Evolutionary conservation across 2,888 invertebrate species (phyloP), one percentile per base, ranked within the genome.

Genomic region (Vanessa cardui): DNA sequence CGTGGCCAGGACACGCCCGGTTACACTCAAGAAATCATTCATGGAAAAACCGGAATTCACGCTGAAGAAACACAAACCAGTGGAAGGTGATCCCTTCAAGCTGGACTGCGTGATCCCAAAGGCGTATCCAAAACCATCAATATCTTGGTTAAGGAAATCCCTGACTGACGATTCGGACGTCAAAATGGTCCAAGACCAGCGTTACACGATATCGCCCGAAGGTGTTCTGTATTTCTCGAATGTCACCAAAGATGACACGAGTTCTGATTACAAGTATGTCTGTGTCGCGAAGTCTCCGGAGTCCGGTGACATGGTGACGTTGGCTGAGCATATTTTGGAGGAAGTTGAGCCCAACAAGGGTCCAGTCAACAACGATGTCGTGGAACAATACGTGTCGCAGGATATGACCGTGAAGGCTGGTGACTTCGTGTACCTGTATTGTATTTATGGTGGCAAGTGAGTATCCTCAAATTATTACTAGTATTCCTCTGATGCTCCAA

Each of bases 371-470:
- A 81, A 83, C 0, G 85, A 87, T 31, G 69, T 89, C 56, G 77
- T 82, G 0, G 80, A 83, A 4, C 86, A 85, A 68, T 90, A 87
- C 54, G 72, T 85, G 0, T 88, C 84, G 65, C 77, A 78, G 0
- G 84, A 89, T 62, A 76, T 83, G 60, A 74, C 80, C 0, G 84
- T 80, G 0, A 80, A 80, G 45, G 81, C 78, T 26, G 88, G 86
- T 0, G 80, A 85, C 6, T 73, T 77, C 0, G 83, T 79, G 74
- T 68, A 50, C 21, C 76, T 91, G 15, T 90, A 87, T 79, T 91
- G 91, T 72, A 88, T 91, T 45, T 90, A 85, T 62, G 89, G 88
- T 56, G 89, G 90, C 68, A 85, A 82, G 91, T 91, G 62, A 88
- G 90, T 86, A 45, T 54, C 2, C 1, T 54, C 45, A 4, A 50